These are phyloP conservation scores for Leucoraja erinaceus DNA, from an alignment of 2,113 vertebrate species.

Conservation along the genomic window DNA sequence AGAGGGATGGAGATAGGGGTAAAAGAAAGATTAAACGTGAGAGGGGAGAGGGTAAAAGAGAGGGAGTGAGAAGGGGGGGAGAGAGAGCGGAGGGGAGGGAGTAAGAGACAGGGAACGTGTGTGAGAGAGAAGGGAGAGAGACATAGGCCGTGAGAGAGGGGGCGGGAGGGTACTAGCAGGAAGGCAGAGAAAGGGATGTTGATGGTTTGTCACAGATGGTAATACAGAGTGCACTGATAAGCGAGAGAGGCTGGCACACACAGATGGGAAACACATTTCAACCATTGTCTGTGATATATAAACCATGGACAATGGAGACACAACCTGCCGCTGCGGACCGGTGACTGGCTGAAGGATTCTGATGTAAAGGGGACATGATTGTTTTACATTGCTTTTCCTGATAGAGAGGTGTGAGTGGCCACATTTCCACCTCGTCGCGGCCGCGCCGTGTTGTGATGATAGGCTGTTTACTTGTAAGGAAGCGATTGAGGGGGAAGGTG, in stretches of 20 bases:
- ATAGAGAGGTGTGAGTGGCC: neutral
- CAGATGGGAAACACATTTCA: neutral
- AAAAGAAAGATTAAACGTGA: too few species aligned
- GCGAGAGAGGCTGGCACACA: neutral
- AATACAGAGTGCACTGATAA: too few species aligned
- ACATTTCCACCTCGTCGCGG: neutral
- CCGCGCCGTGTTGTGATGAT: too few species aligned
- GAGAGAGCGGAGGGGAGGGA: too few species aligned
- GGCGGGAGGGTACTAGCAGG: too few species aligned
- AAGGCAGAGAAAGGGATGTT: neutral
- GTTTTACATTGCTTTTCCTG: neutral
- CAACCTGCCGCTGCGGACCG: neutral
- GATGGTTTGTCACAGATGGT: neutral
- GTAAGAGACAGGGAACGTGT: neutral
- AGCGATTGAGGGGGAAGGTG: neutral
- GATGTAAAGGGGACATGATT: neutral
- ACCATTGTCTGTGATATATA: neutral
- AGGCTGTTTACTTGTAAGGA: neutral
- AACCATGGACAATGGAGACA: too few species aligned
- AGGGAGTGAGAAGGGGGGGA: neutral
- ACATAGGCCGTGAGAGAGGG: too few species aligned
- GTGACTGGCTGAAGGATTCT: too few species aligned
- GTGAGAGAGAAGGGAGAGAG: too few species aligned
- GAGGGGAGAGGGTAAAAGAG: too few species aligned
- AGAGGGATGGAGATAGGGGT: neutral